Evolutionary conservation across 2,888 invertebrate genomes (phyloP).

Genomic region (Campopleginae sp.): DNA sequence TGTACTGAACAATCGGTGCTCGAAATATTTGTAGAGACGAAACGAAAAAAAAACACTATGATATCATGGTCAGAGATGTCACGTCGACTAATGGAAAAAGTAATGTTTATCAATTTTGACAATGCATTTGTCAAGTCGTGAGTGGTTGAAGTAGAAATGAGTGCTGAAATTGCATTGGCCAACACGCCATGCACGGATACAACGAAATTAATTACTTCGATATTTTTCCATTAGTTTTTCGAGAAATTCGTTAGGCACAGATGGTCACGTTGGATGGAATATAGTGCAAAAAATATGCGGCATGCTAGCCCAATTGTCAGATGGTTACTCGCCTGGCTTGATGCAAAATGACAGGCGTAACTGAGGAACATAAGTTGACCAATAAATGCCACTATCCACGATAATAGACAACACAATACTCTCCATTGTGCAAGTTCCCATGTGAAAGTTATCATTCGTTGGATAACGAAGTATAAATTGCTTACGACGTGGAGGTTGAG

Average conservation of each 20-base stretch:
- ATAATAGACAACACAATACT: slow-evolving; percentile 68
- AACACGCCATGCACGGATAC: no score
- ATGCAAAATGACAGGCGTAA: slow-evolving; percentile 75
- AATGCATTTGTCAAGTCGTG: no score
- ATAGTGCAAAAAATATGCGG: background rate
- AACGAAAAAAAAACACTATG: no score
- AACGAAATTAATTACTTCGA: no score
- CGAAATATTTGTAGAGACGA: no score
- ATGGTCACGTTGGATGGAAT: background rate
- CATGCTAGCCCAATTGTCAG: background rate
- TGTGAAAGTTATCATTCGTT: slow-evolving; percentile 60
- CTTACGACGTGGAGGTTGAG: slow-evolving; percentile 76
- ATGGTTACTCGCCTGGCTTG: slow-evolving; percentile 73
- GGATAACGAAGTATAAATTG: slow-evolving; percentile 76
- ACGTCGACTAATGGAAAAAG: no score
- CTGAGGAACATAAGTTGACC: slow-evolving; percentile 76
- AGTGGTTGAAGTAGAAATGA: no score
- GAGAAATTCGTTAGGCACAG: background rate
- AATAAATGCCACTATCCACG: slow-evolving; percentile 74
- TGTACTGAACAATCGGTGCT: no score
- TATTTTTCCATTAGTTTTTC: background rate
- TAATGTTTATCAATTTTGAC: no score
- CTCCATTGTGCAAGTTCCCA: slow-evolving; percentile 6
- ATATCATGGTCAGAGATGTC: no score
- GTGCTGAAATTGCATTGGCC: no score